phyloP scores from a whole-genome alignment of 2,113 vertebrate genomes.

The Craseonycteris thonglongyai region DNA sequence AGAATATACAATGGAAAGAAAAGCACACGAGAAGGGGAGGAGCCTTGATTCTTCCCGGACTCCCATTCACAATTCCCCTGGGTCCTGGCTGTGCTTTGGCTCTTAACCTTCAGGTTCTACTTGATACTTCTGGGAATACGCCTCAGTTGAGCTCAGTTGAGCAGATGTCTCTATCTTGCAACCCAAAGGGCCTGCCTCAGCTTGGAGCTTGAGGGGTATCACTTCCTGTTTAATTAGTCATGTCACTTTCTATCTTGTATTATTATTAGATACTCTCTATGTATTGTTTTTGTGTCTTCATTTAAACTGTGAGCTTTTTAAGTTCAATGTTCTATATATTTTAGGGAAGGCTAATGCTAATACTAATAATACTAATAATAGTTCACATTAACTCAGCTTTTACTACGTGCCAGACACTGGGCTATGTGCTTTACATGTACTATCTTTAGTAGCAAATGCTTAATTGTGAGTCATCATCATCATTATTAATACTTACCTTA shows the following conservation, averaged over 20 bases:
- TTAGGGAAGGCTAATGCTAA: not conserved
- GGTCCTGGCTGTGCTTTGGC: not conserved
- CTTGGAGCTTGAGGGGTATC: not conserved
- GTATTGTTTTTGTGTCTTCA: not conserved
- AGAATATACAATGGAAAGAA: not conserved
- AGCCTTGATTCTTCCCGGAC: not conserved
- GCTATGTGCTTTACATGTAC: not conserved
- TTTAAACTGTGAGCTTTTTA: not conserved
- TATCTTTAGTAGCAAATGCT: not conserved
- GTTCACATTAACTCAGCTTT: not conserved
- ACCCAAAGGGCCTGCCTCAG: not conserved
- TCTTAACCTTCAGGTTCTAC: not conserved
- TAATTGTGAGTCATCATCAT: not conserved
- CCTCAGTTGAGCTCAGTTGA: not conserved
- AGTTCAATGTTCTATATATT: not conserved
- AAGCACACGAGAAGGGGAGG: not conserved
- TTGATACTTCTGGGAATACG: not conserved
- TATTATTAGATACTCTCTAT: not conserved
- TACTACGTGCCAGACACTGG: not conserved
- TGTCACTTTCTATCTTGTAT: not conserved
- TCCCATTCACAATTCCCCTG: not conserved
- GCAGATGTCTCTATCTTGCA: not conserved
- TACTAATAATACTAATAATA: not conserved
- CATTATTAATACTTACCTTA: not conserved
- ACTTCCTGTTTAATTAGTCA: not conserved